Evolutionary conservation across 2,888 invertebrate genomes (phyloP).

Genomic region (Pyrrhia umbra): DNA sequence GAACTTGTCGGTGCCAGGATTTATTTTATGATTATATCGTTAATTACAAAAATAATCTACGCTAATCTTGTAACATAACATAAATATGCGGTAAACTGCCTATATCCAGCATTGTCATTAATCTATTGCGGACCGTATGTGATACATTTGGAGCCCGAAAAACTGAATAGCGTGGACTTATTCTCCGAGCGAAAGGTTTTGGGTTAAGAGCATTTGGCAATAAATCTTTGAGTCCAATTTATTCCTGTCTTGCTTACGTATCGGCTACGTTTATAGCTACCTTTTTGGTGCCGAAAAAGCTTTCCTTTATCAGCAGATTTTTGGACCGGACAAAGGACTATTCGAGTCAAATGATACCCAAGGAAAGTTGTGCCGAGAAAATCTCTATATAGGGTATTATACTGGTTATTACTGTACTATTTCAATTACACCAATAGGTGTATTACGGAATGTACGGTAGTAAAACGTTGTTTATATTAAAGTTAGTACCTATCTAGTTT

Average conservation of each 20-base stretch:
- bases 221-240: slow-evolving; percentile 87
- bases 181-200: slow-evolving; percentile 72
- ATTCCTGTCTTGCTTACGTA: slow-evolving; percentile 83
- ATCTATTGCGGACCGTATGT: slow-evolving; percentile 42
- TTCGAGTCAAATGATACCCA: slow-evolving; percentile 79
- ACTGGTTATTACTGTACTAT: slow-evolving; percentile 23
- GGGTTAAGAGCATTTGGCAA: slow-evolving; percentile 88
- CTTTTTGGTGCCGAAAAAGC: slow-evolving; percentile 78
- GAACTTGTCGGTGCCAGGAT: slow-evolving; percentile 52
- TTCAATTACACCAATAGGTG: slow-evolving; percentile 28
- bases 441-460: slow-evolving; percentile 22
- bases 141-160: slow-evolving; percentile 67
- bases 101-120: slow-evolving; percentile 33
- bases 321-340: slow-evolving; percentile 79
- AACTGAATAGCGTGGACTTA: slow-evolving; percentile 75
- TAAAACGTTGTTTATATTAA: slow-evolving; percentile 33
- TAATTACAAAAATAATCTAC: slow-evolving; percentile 48
- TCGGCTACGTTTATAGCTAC: slow-evolving; percentile 80
- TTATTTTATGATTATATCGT: slow-evolving; percentile 52
- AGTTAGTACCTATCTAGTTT: slow-evolving; percentile 19
- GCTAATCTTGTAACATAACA: slow-evolving; percentile 8
- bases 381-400: slow-evolving; percentile 13
- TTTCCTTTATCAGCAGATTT: slow-evolving; percentile 81
- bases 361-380: slow-evolving; percentile 28
- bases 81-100: slow-evolving; percentile 22